Base-by-base conservation (phyloP, 2,888 invertebrate genomes). In the Lasioglossum zephyrum region DNA sequence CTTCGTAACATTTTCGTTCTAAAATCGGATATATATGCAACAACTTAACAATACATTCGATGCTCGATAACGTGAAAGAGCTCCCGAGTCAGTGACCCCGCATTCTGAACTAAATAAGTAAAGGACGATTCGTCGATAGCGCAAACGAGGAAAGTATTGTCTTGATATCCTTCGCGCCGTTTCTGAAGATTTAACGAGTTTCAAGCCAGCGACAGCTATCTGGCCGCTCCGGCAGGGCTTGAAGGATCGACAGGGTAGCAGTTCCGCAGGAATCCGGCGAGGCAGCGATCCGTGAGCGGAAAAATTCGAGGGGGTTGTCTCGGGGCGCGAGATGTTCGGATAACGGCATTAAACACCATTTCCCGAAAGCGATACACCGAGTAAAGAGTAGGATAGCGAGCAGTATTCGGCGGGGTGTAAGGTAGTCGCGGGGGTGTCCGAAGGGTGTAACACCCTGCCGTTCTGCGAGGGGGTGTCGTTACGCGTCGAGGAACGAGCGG, bases 341-440 rank as follows among this genome's bases (percentile, higher is more conserved):
- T 84, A 75, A 81, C 74, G 88, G n/a, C 81, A 73, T 84, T 83
- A 82, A 89, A 87, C 89, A 87, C 44, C 79, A 84, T 82, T 88
- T 78, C 69, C 82, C 79, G 83, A 81, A 81, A 74, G 73, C 79
- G 73, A 69, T 66, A 73, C 31, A 66, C 44, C 49, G 63, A 63
- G 16, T 63, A 16, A 63, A 63, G 31, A 63, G 60, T 2, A 63
- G 26, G 26, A 26, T 6, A 49, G n/a, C 53, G 53, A 36, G 36
- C 36, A 36, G 36, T 53, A n/a, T 53, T 53, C 53, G 66, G 72
- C 4, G 9, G 77, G 11, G 60, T 53, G 49, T 53, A 53, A 78
- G 85, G 77, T 60, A 60, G 26, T 60, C 60, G 26, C 6, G 36
- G 18, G 36, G 36, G 36, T 13, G 60, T 60, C n/a, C 60, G 60